Percentiles rank a stretch among this genome's conserved stretches.
Conservation (phyloP, 2,797 vertebrate genomes). For the Pseudomugil tenellus region DNA sequence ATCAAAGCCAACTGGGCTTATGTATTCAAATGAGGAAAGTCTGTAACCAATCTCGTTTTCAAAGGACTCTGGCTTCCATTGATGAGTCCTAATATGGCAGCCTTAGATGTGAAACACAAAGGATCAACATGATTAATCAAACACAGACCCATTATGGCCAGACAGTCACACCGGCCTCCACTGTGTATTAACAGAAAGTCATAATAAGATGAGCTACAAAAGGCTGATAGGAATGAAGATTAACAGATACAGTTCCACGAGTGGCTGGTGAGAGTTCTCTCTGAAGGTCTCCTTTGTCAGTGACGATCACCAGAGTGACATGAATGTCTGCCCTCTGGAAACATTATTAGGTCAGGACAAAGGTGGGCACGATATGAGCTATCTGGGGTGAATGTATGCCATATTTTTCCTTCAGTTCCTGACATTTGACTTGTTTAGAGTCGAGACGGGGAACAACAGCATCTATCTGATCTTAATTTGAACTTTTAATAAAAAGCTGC, state of each 20-base stretch:
- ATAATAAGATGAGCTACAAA: conserved; percentile 84
- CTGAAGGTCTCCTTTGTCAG: conserved; percentile 79
- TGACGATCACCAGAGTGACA: conserved; percentile 73
- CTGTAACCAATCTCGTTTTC: conserved; percentile 79
- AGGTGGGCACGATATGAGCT: conserved; percentile 73
- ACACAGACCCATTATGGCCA: conserved; percentile 80
- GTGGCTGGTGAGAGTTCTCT: conserved; percentile 70
- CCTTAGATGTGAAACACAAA: conserved; percentile 83
- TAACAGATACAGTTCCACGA: conserved; percentile 77
- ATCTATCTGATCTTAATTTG: conserved; percentile 76
- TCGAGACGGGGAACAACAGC: conserved; percentile 44
- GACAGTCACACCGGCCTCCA: conserved; percentile 76
- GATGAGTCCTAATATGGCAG: conserved; percentile 77
- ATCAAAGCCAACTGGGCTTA: conserved; percentile 69
- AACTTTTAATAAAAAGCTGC: conserved; percentile 79
- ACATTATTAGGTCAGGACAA: conserved; percentile 81
- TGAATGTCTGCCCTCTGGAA: conserved; percentile 75
- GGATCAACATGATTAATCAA: conserved; percentile 82
- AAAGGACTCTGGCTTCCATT: conserved; percentile 76
- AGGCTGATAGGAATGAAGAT: conserved; percentile 79
- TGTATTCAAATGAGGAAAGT: conserved; percentile 74
- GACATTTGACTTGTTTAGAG: conserved; percentile 70
- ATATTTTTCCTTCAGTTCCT: conserved; percentile 59
- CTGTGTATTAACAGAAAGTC: conserved; percentile 82
- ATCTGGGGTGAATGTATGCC: conserved; percentile 62